Conservation (phyloP, 2,113 vertebrate genomes). For the Crotalus tigris region DNA sequence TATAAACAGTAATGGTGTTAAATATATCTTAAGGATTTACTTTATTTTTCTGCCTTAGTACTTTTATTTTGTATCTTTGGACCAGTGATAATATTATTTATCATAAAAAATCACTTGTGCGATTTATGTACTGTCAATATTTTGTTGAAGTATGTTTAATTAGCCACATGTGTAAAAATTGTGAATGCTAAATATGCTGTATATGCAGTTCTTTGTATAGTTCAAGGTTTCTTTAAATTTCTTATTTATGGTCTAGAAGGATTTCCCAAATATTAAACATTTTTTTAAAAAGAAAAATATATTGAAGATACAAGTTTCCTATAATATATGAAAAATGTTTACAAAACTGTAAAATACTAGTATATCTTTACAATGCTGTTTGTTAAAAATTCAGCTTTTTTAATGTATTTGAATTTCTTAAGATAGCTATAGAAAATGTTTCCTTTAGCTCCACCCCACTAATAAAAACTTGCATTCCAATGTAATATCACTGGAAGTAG, state of each 20-base stretch:
- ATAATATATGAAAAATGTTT: conserved; percentile 39
- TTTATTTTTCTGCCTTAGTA: conserved; percentile 59
- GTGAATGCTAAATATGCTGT: conserved; percentile 38
- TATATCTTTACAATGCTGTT: neutral
- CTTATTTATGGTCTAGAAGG: conserved; percentile 31
- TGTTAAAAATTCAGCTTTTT: conserved; percentile 14
- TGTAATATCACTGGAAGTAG: neutral
- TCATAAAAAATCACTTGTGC: conserved; percentile 47
- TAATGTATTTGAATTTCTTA: conserved; percentile 9
- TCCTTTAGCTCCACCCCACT: neutral
- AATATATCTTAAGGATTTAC: conserved; percentile 58
- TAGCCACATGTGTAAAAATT: conserved; percentile 42
- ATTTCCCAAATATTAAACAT: neutral
- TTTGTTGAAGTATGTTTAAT: conserved; percentile 32
- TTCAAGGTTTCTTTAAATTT: conserved; percentile 42
- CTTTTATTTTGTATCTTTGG: conserved; percentile 64
- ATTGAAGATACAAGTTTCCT: conserved; percentile 45
- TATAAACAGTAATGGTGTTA: conserved; percentile 50
- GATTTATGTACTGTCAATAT: conserved; percentile 54
- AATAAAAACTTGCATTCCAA: neutral
- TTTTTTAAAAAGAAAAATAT: conserved; percentile 43
- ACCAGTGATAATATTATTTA: conserved; percentile 63
- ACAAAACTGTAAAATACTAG: conserved; percentile 8
- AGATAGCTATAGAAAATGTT: neutral
- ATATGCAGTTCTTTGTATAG: conserved; percentile 6